Percentiles rank a stretch among this genome's conserved stretches.
Conservation (phyloP, 1,140 invertebrate genomes). For the Himalopsyche phryganea region DNA sequence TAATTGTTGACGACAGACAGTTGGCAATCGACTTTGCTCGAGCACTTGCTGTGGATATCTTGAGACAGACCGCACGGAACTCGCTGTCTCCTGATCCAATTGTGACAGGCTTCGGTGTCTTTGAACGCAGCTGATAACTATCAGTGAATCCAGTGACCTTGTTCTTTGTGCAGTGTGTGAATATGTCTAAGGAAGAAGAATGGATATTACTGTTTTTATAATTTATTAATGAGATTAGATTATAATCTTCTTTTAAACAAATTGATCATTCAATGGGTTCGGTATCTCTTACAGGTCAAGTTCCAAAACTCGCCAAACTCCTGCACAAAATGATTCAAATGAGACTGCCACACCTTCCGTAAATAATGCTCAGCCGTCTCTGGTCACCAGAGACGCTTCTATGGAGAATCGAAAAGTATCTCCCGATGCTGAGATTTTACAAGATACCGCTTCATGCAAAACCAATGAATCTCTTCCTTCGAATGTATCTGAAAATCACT, state of each 20-base stretch:
- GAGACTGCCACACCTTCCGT: neutral
- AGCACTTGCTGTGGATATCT: too few species aligned
- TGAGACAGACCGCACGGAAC: too few species aligned
- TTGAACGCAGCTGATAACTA: too few species aligned
- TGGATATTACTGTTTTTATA: neutral
- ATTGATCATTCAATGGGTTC: neutral
- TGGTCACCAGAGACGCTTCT: constrained; percentile 15
- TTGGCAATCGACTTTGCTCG: too few species aligned
- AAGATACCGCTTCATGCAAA: neutral
- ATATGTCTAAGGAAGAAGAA: too few species aligned
- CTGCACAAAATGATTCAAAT: constrained; percentile 7
- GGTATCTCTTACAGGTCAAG: constrained; percentile 17
- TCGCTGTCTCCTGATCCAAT: too few species aligned
- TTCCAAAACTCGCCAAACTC: constrained; percentile 13
- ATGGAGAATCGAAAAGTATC: constrained; percentile 11
- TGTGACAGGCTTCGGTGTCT: too few species aligned
- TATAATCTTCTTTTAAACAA: neutral
- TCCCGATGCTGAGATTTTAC: neutral
- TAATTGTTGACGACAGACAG: too few species aligned
- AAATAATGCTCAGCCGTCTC: constrained; percentile 10
- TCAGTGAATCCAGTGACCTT: too few species aligned
- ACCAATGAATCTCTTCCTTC: neutral
- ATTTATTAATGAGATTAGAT: neutral
- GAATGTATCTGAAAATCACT: neutral
- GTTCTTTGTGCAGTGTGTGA: too few species aligned